phyloP scores from a whole-genome alignment of 1,140 invertebrate genomes.

The Drosophila athabasca region DNA sequence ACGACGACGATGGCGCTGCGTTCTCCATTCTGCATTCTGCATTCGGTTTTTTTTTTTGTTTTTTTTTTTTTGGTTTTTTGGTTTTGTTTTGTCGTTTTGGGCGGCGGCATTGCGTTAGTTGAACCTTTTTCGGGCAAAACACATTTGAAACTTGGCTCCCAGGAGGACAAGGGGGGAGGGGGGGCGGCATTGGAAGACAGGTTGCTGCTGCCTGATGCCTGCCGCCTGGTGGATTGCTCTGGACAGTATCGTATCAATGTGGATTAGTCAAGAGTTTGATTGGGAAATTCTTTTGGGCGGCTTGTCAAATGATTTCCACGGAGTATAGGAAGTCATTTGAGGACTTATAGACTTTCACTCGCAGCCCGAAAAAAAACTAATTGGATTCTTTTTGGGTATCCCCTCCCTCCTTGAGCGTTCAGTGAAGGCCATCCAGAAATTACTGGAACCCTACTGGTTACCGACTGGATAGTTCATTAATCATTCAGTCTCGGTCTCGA shows the following conservation, averaged over 20 bases:
- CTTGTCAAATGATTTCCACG: conserved; percentile 22
- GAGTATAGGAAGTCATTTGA: conserved; percentile 29
- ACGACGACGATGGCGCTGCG: conserved; percentile 43
- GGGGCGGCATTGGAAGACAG: conserved; percentile 19
- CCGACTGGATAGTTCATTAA: conserved; percentile 29
- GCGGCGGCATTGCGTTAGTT: conserved; percentile 74
- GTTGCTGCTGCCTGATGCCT: background rate
- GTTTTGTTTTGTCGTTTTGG: conserved; percentile 33
- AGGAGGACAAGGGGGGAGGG: conserved; percentile 6
- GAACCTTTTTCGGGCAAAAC: conserved; percentile 66
- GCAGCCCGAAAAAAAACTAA: conserved; percentile 2
- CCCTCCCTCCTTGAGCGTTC: background rate
- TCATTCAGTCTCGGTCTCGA: conserved; percentile 1
- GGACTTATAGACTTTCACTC: conserved; percentile 33
- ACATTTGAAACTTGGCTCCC: conserved; percentile 52
- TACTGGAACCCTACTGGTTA: conserved; percentile 4
- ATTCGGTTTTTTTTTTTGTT: conserved; percentile 51
- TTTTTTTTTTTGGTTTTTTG: conserved; percentile 38
- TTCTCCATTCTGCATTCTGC: conserved; percentile 68
- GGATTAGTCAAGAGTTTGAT: conserved; percentile 55
- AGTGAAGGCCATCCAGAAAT: conserved; percentile 32
- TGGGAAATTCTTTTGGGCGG: conserved; percentile 30
- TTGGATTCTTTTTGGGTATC: conserved; percentile 8
- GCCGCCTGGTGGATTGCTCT: no score
- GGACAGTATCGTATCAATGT: conserved; percentile 42